Evolutionary conservation across 2,888 invertebrate species (phyloP).

Genomic region (Agonum fuliginosum): DNA sequence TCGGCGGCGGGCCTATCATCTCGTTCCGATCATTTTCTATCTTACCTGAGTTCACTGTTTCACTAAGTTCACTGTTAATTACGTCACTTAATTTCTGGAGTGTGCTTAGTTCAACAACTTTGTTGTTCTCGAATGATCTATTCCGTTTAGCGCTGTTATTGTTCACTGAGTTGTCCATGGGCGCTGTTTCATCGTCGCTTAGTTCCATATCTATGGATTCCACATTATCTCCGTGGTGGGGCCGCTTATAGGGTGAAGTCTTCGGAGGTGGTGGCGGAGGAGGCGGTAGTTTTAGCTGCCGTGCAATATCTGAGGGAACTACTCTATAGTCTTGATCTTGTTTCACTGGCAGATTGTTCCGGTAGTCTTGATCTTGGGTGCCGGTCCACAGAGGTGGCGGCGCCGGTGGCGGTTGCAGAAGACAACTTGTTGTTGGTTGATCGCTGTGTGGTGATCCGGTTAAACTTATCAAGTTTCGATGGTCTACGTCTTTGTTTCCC

Average conservation of each 20-base stretch:
- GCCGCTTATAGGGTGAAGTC: constrained; percentile 40
- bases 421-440: constrained; percentile 13
- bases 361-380: constrained; percentile 70
- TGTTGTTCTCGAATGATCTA: constrained; percentile 7
- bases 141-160: background rate
- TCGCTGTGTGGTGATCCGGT: constrained; percentile 80
- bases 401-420: constrained; percentile 63
- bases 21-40: background rate
- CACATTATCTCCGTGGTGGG: constrained; percentile 78
- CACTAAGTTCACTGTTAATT: background rate
- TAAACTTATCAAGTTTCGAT: constrained; percentile 88
- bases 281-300: constrained; percentile 69
- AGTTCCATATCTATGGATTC: constrained; percentile 91
- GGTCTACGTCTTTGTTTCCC: constrained; percentile 81
- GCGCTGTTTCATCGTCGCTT: constrained; percentile 82
- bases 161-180: background rate
- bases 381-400: constrained; percentile 67
- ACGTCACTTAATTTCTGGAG: constrained; percentile 66
- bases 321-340: constrained; percentile 70
- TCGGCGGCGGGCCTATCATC: constrained; percentile 26
- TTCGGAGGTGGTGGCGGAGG: constrained; percentile 75
- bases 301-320: constrained; percentile 65
- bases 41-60: constrained; percentile 29
- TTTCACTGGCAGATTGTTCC: constrained; percentile 31
- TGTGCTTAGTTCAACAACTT: constrained; percentile 62